These are phyloP conservation scores for Microtus richardsoni DNA, from an alignment of 2,113 vertebrate genomes.

Conservation along the genomic window DNA sequence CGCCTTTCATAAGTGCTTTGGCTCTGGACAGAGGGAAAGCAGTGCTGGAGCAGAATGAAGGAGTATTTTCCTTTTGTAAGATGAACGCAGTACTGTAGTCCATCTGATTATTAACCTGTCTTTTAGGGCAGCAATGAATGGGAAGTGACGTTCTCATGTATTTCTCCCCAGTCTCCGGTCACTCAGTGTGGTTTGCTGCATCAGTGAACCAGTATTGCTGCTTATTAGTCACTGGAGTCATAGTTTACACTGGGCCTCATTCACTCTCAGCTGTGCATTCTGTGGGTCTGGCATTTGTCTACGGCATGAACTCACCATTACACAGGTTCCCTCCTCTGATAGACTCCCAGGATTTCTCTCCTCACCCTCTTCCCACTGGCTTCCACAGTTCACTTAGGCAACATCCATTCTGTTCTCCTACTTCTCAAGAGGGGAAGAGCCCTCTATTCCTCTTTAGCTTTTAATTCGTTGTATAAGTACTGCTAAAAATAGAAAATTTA, in stretches of 20 bases:
- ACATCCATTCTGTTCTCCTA: slow-evolving; percentile 24
- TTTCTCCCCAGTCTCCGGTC: no score
- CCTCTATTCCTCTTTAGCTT: background rate
- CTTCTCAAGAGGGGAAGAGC: background rate
- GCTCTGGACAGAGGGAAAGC: background rate
- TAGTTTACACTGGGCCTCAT: background rate
- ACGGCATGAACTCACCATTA: accelerated
- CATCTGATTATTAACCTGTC: background rate
- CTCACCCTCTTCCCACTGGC: background rate
- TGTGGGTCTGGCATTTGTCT: background rate
- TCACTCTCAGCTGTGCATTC: background rate
- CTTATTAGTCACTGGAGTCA: background rate
- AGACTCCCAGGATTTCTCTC: background rate
- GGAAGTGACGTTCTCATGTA: background rate
- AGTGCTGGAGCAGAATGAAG: background rate
- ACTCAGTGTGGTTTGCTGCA: background rate
- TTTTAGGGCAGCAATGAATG: background rate
- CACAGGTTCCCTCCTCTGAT: background rate
- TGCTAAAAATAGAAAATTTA: background rate
- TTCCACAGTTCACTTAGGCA: slow-evolving; percentile 25
- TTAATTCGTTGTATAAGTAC: slow-evolving; percentile 3
- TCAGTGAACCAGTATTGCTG: background rate
- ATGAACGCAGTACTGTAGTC: background rate
- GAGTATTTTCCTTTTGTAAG: background rate
- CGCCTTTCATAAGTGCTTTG: background rate